Evolutionary conservation across 2,113 vertebrate species (phyloP).

Genomic region (Bufo bufo): DNA sequence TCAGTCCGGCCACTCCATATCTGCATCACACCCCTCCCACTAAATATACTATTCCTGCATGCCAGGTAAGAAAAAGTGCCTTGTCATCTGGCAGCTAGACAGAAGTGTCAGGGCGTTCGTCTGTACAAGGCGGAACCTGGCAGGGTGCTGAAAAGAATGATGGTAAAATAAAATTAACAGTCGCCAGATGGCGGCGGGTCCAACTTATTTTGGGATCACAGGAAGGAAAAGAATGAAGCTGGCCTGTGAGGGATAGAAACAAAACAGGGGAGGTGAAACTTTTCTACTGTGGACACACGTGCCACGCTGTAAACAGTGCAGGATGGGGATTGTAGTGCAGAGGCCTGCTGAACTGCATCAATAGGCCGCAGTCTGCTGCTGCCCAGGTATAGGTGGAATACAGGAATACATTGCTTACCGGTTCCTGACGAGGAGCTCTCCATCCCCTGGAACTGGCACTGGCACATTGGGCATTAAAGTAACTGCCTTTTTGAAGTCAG

Average conservation of each 20-base stretch:
- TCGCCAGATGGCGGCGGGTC: slow-evolving; percentile 77
- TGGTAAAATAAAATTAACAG: slow-evolving; percentile 66
- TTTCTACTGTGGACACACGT: not conserved
- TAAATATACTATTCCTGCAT: not conserved
- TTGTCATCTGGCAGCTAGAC: not conserved
- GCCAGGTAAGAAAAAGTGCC: slow-evolving; percentile 34
- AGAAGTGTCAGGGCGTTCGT: not conserved
- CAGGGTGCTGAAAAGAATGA: slow-evolving; percentile 62
- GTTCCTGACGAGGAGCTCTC: slow-evolving; percentile 89
- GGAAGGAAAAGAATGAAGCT: slow-evolving; percentile 51
- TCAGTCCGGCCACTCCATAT: slow-evolving; percentile 64
- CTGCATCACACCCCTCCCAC: slow-evolving; percentile 17
- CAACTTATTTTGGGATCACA: slow-evolving; percentile 64
- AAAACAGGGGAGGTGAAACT: not conserved
- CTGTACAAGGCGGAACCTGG: slow-evolving; percentile 30
- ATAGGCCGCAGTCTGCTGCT: not conserved
- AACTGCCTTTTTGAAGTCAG: slow-evolving; percentile 86
- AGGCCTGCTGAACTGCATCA: not conserved
- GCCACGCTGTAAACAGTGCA: not conserved
- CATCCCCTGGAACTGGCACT: slow-evolving; percentile 86
- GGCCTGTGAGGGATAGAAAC: not conserved
- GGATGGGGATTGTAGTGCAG: not conserved
- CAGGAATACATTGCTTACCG: slow-evolving; percentile 77
- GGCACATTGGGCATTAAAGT: slow-evolving; percentile 72
- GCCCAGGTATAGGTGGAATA: not conserved